phyloP scores from a whole-genome alignment of 2,888 invertebrate species.

The Teinopalpus imperialis region DNA sequence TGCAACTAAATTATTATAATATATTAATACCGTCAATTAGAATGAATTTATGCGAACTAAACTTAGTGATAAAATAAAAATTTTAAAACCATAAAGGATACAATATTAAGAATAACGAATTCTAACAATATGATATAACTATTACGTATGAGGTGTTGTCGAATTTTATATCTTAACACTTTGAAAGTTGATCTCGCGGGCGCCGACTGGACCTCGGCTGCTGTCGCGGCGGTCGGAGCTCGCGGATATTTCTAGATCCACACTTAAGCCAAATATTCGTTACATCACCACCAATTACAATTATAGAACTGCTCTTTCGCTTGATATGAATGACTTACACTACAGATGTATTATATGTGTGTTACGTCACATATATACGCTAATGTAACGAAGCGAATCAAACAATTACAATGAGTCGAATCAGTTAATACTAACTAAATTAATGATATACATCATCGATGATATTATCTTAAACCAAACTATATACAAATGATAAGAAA shows the following conservation, averaged over 20 bases:
- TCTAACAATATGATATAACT: constrained; percentile 18
- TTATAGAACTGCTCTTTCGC: not conserved
- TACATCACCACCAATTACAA: constrained; percentile 1
- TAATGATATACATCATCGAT: constrained; percentile 1
- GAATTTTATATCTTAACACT: constrained; percentile 18
- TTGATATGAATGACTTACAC: not conserved
- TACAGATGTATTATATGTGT: not conserved
- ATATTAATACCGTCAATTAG: not conserved
- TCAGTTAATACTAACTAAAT: constrained; percentile 6
- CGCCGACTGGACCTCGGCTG: constrained; percentile 5
- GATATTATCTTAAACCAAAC: constrained; percentile 11
- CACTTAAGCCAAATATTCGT: constrained; percentile 19
- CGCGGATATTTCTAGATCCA: constrained; percentile 14
- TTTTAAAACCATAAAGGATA: not conserved
- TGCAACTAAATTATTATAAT: too few relatives aligned
- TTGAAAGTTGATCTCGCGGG: constrained; percentile 12
- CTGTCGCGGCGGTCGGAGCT: constrained; percentile 5
- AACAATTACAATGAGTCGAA: not conserved
- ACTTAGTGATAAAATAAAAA: not conserved
- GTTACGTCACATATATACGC: too few relatives aligned
- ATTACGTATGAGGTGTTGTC: constrained; percentile 20
- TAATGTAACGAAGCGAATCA: not conserved
- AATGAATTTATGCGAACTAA: not conserved
- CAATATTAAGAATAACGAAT: not conserved
- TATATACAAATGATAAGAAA: constrained; percentile 21